Conservation (phyloP, 2,797 vertebrate species). For the Galagoides demidoff region DNA sequence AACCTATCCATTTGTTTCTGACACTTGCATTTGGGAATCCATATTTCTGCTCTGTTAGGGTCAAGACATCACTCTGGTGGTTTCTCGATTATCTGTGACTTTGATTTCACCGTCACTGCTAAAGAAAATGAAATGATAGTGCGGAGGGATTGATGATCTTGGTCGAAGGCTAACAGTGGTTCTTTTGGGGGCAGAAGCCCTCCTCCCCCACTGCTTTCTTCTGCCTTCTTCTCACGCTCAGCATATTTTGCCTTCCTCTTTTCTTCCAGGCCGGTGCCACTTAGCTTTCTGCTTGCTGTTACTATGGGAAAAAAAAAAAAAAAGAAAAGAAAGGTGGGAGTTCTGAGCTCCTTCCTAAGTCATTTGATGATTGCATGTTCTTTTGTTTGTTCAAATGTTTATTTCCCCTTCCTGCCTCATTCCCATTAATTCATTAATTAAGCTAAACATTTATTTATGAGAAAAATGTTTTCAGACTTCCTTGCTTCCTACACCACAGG, state of each 20-base stretch:
- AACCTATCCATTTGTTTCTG: neutral
- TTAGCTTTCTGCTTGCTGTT: conserved; percentile 47
- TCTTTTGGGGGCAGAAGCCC: neutral
- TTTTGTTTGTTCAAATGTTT: conserved; percentile 58
- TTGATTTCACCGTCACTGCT: neutral
- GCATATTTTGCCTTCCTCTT: neutral
- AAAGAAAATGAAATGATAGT: neutral
- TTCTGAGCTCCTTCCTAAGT: conserved; percentile 41
- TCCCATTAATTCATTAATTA: conserved; percentile 51
- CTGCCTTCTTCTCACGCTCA: neutral
- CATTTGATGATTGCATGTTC: conserved; percentile 14
- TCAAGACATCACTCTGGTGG: neutral
- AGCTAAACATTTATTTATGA: conserved; percentile 54
- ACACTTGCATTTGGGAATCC: neutral
- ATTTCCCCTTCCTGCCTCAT: conserved; percentile 25
- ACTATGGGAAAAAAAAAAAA: neutral
- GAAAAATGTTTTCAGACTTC: conserved; percentile 23
- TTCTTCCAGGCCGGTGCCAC: neutral
- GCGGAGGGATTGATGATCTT: neutral
- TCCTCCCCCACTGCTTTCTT: neutral
- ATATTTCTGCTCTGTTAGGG: neutral
- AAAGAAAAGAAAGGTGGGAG: neutral
- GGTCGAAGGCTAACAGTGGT: neutral
- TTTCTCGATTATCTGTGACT: neutral
- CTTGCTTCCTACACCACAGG: neutral